Conservation (phyloP, 2,797 vertebrate species). For the Aselliscus stoliczkanus region DNA sequence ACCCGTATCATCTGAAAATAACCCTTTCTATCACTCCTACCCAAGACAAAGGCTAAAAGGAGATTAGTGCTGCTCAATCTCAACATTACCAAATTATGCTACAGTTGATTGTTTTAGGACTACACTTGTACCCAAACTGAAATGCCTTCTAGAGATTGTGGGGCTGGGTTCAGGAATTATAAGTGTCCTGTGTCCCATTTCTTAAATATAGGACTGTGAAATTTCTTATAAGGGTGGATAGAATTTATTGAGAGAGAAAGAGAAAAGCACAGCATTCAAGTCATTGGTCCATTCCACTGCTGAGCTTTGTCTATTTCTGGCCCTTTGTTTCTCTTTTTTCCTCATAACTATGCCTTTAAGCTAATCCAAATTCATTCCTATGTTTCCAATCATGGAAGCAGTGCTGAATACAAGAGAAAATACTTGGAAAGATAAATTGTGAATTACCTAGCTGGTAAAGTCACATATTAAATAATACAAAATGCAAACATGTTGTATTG, state of each 20-base stretch:
- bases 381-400: not conserved
- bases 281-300: not conserved
- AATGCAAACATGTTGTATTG: not conserved
- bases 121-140: not conserved
- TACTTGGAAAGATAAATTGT: not conserved
- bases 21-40: not conserved
- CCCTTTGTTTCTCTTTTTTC: not conserved
- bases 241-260: not conserved
- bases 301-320: not conserved
- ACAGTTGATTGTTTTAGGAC: not conserved
- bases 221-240: rapidly evolving
- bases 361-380: not conserved
- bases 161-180: not conserved
- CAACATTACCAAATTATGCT: not conserved
- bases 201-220: not conserved
- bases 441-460: not conserved
- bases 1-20: not conserved
- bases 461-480: not conserved
- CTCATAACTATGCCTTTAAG: not conserved
- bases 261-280: not conserved
- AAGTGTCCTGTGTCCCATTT: not conserved
- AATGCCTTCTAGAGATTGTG: not conserved
- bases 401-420: not conserved
- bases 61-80: not conserved
- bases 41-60: not conserved